A percentile compares a stretch with the other conserved stretches of the same genome.
Conservation (phyloP, 2,113 vertebrate genomes). For the Promerops cafer region DNA sequence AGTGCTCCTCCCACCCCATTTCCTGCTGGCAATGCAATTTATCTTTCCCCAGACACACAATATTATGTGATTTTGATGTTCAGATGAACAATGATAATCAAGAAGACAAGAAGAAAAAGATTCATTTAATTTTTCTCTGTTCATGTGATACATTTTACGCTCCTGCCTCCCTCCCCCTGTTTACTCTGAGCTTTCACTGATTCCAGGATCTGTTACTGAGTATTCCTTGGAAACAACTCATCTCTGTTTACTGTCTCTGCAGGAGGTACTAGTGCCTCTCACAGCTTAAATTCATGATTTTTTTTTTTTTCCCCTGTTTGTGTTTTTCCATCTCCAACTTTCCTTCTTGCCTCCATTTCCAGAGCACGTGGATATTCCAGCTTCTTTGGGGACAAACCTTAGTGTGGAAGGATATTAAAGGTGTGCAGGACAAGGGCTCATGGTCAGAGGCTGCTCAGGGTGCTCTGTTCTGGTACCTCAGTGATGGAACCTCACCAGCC, state of each 20-base stretch:
- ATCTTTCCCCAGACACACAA: background rate
- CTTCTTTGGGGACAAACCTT: background rate
- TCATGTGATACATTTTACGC: background rate
- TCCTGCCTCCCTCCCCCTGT: background rate
- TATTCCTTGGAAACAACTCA: constrained; percentile 7
- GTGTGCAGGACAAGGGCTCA: background rate
- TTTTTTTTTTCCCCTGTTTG: background rate
- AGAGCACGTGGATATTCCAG: background rate
- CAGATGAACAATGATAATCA: background rate
- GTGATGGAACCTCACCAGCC: background rate
- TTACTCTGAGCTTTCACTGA: background rate
- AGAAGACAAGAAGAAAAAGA: background rate
- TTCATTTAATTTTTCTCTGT: background rate
- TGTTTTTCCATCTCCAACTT: background rate
- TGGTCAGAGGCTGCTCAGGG: background rate
- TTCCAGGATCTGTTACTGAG: background rate
- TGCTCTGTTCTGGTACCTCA: background rate
- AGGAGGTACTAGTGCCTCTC: constrained; percentile 6
- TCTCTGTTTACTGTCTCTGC: constrained; percentile 27
- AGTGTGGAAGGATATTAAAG: background rate
- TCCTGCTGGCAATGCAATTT: background rate
- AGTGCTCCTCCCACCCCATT: background rate
- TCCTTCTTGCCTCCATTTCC: background rate
- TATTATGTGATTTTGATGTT: background rate
- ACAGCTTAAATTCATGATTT: background rate